These are phyloP conservation scores for Notolabrus celidotus DNA, from an alignment of 2,797 vertebrate genomes.

Conservation along the genomic window DNA sequence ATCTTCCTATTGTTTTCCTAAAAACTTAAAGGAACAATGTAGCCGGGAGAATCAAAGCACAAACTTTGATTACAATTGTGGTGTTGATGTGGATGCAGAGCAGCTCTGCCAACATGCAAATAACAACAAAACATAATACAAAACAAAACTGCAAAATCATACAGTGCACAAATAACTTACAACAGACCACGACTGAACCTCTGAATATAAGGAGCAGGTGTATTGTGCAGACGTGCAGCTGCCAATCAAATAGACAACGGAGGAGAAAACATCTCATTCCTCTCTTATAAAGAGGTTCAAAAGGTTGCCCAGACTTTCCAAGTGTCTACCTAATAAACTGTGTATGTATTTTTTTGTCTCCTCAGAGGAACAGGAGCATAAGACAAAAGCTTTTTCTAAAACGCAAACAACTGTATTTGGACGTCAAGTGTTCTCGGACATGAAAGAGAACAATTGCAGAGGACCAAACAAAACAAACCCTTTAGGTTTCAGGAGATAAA, in stretches of 20 bases:
- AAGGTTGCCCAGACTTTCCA: slow-evolving; percentile 23
- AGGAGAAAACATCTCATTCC: slow-evolving; percentile 13
- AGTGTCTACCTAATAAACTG: slow-evolving; percentile 12
- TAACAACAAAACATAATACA: neutral
- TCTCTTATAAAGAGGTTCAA: slow-evolving; percentile 21
- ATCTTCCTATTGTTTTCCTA: slow-evolving; percentile 2
- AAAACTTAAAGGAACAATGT: neutral
- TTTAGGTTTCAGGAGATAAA: slow-evolving; percentile 45
- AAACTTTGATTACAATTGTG: neutral
- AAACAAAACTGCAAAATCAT: neutral
- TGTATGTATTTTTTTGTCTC: slow-evolving; percentile 1
- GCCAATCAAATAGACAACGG: neutral
- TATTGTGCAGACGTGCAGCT: slow-evolving; percentile 1
- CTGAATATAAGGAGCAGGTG: slow-evolving; percentile 4
- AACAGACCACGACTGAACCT: neutral
- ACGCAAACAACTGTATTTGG: slow-evolving; percentile 25
- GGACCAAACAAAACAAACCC: slow-evolving; percentile 51
- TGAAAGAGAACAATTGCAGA: slow-evolving; percentile 38
- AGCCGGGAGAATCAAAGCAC: neutral
- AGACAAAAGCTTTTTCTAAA: slow-evolving; percentile 36
- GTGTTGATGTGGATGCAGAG: neutral
- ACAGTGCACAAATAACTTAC: neutral
- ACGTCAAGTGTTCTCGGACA: slow-evolving; percentile 30
- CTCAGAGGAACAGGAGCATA: slow-evolving; percentile 27
- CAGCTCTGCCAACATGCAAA: neutral